A percentile compares a stretch with the other conserved stretches of the same genome.
Conservation (phyloP, 2,888 invertebrate genomes). For the Gymnosoma rotundatum region DNA sequence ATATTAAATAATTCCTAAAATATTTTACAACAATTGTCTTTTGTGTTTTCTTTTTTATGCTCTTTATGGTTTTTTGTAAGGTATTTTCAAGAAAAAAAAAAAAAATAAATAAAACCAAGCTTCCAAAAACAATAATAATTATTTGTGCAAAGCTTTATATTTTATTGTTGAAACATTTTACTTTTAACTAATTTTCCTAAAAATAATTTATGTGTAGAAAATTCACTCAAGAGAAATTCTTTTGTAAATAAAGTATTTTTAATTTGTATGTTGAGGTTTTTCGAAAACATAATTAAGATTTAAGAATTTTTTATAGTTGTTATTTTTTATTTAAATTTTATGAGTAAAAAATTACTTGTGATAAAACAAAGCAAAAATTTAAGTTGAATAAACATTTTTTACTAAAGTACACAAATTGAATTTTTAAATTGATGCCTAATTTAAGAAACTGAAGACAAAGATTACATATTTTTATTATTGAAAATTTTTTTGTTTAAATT, state of each 20-base stretch:
- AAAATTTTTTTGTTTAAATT: too few species aligned
- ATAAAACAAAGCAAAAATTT: neutral
- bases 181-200: constrained; percentile 5
- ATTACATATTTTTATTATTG: too few species aligned
- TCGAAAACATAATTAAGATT: constrained; percentile 47
- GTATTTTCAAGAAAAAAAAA: constrained; percentile 45
- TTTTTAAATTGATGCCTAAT: neutral
- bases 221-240: constrained; percentile 38
- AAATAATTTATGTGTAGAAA: constrained; percentile 26
- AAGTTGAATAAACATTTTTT: neutral
- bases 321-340: constrained; percentile 12
- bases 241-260: constrained; percentile 51
- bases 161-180: constrained; percentile 3
- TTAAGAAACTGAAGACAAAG: neutral
- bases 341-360: constrained; percentile 33
- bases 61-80: constrained; percentile 5
- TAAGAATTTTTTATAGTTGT: neutral
- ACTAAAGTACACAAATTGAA: neutral
- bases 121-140: constrained; percentile 15
- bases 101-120: constrained; percentile 38
- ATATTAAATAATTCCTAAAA: constrained; percentile 41
- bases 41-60: neutral
- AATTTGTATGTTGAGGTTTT: constrained; percentile 1
- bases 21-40: constrained; percentile 18
- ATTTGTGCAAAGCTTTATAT: constrained; percentile 2